Base-by-base conservation (phyloP, 2,797 vertebrate species). In the Tauraco hartlaubi region DNA sequence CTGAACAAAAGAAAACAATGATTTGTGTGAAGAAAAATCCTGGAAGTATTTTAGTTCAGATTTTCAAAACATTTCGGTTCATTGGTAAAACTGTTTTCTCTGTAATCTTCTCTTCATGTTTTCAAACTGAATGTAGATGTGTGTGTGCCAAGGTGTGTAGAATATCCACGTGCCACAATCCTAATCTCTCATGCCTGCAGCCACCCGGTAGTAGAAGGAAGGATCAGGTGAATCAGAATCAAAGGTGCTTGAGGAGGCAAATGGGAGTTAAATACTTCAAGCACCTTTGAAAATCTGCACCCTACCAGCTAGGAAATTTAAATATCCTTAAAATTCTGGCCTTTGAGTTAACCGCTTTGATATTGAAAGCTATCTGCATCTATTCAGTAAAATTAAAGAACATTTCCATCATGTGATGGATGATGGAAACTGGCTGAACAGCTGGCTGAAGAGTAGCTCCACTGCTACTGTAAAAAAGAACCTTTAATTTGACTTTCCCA, bases 401-500 rank as follows among this genome's bases (percentile, higher is more conserved):
- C 52, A 54, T 84, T 94, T 85, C 61, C 5, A 2, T 83, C 56
- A 39, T 68, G 31, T 58, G 78, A 54, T 46, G 52, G 43, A 17
- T 80, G 52, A 39, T 44, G 67, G 64, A 81, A 94, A 80, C 59
- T 81, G 37, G 9, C 83, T 72, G 51, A 94, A 29, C 54, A 81
- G 69, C 33, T 78, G 37, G 62, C 49, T 64, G 78, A 91, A 78
- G 23, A 59, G 58, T 78, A 83, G 64, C 51, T 68, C 26, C 35
- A 35, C n/a, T 81, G 69, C 61, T 94, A 26, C n/a, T 54, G n/a
- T 72, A 9, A 80, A 87, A 85, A 73, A 64, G 37, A 79, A 22
- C 43, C 33, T 76, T 44, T 73, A 58, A 74, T 92, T 94, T 85
- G 28, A 88, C 67, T 90, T 95, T 94, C 76, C 62, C 79, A 73